phyloP scores from a whole-genome alignment of 2,113 vertebrate genomes.

The Rhabdornis inornatus region DNA sequence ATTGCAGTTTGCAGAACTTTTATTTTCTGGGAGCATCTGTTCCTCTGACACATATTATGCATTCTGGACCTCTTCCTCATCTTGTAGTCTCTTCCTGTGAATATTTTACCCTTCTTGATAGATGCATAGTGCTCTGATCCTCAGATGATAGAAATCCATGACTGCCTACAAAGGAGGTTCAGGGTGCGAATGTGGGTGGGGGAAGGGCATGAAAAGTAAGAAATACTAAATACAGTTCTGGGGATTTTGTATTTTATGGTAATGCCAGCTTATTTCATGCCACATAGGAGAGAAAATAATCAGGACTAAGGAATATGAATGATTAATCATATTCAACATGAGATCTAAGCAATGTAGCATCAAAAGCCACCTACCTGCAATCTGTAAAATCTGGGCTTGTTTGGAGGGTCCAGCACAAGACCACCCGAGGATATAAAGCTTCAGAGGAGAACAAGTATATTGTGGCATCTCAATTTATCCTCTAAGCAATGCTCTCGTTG shows the following conservation, averaged over 20 bases:
- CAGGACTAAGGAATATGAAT: not conserved
- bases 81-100: constrained; percentile 36
- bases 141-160: constrained; percentile 20
- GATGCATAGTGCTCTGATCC: constrained; percentile 13
- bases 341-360: not conserved
- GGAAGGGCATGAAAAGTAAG: constrained; percentile 1
- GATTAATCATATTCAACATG: not conserved
- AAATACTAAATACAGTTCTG: not conserved
- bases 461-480: constrained; percentile 13
- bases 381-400: not conserved
- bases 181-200: not conserved
- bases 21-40: constrained; percentile 49
- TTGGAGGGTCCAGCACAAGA: not conserved
- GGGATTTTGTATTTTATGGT: constrained; percentile 40
- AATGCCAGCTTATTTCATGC: constrained; percentile 14
- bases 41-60: not conserved
- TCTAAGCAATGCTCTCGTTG: not conserved
- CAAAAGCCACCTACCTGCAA: not conserved
- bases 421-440: not conserved
- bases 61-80: constrained; percentile 30
- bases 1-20: constrained; percentile 59
- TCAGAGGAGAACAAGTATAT: not conserved
- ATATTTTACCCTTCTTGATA: constrained; percentile 23
- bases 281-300: not conserved
- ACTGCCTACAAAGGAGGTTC: constrained; percentile 8